Percentiles rank a stretch among this genome's conserved stretches.
These are phyloP conservation scores for Trichoplusia ni DNA, from an alignment of 1,140 invertebrate species.

Conservation along the genomic window DNA sequence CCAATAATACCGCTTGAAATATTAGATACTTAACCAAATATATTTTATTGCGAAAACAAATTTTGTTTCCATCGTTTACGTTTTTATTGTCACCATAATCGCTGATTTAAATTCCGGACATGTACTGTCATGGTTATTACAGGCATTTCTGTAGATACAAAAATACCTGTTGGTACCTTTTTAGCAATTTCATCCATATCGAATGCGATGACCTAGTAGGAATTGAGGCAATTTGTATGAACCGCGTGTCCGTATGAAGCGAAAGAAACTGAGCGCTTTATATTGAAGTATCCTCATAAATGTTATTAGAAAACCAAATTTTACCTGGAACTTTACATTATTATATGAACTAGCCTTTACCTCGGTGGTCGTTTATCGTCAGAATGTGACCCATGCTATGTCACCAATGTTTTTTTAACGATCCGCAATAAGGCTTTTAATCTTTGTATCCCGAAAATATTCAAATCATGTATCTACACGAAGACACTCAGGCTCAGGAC, in stretches of 20 bases:
- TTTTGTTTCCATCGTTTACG: conserved; percentile 5
- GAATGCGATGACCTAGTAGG: conserved; percentile 4
- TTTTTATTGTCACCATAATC: conserved; percentile 19
- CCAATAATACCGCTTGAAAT: conserved; percentile 16
- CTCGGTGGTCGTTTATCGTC: too few species aligned
- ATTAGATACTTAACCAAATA: conserved; percentile 19
- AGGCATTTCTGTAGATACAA: not conserved
- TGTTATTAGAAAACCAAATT: too few species aligned
- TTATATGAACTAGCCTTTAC: too few species aligned
- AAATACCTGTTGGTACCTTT: conserved; percentile 12
- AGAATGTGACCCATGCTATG: too few species aligned
- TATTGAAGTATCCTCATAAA: too few species aligned
- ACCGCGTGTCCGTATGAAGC: not conserved
- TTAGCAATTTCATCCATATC: conserved; percentile 17
- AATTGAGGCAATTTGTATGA: not conserved
- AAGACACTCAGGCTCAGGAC: too few species aligned
- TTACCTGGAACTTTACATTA: too few species aligned
- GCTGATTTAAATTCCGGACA: conserved; percentile 1
- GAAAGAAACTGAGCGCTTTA: too few species aligned
- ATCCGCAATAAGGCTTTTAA: too few species aligned
- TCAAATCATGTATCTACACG: too few species aligned
- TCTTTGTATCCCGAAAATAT: too few species aligned
- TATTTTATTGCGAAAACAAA: conserved; percentile 11
- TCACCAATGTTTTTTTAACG: too few species aligned
- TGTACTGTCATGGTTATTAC: conserved; percentile 1